A percentile compares a stretch with the other conserved stretches of the same genome.
Conservation (phyloP, 2,888 invertebrate species). For the Zhuqinia jingwanae region DNA sequence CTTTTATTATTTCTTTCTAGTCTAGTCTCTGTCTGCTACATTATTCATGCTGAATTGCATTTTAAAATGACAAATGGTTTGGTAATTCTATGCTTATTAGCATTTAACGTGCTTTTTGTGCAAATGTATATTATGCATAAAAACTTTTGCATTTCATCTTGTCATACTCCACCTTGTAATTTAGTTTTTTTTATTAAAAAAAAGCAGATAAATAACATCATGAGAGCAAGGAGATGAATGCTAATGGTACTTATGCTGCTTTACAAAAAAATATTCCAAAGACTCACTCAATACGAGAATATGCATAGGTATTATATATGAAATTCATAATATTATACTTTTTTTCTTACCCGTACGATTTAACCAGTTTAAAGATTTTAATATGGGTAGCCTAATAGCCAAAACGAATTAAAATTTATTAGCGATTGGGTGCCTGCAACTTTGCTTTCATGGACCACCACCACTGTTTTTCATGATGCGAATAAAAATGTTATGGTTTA, state of each 20-base stretch:
- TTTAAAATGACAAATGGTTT: constrained; percentile 70
- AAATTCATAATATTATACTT: too few relatives aligned
- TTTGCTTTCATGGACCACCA: constrained; percentile 8
- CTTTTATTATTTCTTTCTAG: constrained; percentile 13
- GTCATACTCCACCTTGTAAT: too few relatives aligned
- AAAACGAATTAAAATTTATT: constrained; percentile 1
- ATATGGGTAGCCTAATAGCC: not conserved
- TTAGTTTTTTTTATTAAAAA: too few relatives aligned
- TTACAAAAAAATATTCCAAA: too few relatives aligned
- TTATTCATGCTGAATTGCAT: constrained; percentile 71
- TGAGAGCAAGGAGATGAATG: too few relatives aligned
- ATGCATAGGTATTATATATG: too few relatives aligned
- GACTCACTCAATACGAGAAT: too few relatives aligned
- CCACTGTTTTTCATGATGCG: not conserved
- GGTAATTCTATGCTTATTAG: constrained; percentile 71
- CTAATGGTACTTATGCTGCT: too few relatives aligned
- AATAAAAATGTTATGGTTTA: constrained; percentile 2
- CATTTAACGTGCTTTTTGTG: constrained; percentile 64
- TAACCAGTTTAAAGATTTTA: not conserved
- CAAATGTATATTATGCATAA: constrained; percentile 58
- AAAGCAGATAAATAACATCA: too few relatives aligned
- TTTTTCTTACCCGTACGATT: not conserved
- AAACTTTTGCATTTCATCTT: constrained; percentile 36
- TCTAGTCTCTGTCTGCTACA: constrained; percentile 32
- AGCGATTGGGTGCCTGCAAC: not conserved